Base-by-base conservation (phyloP, 2,113 vertebrate species). In the Aptenodytes patagonicus region DNA sequence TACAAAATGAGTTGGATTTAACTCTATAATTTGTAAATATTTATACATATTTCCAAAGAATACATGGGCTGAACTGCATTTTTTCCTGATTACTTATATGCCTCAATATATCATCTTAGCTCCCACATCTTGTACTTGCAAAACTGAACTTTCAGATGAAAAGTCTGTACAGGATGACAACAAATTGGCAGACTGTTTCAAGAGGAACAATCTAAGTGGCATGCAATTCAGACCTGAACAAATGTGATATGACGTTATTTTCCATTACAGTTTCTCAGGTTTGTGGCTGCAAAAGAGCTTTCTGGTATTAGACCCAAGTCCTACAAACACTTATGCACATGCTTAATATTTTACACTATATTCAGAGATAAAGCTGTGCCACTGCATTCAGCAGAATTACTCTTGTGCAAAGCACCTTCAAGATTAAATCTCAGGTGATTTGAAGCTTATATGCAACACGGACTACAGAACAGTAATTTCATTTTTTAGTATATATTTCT, bases 11-110 rank as follows among this genome's bases (percentile, higher is more conserved):
- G 83, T 97, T 98, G 97, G 97, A 97, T 97, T 98, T 98, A 97
- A 97, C 83, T 97, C 83, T 83, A 92, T 97, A 96, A 97, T 97
- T 97, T 98, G 87, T 98, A 98, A 98, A 98, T 98, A 98, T 98
- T 98, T 98, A 97, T 98, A 95, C 95, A 97, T 96, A 97, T 98
- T 98, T 98, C 92, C 89, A 97, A 97, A 97, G 97, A 97, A 98
- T 97, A 96, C 96, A 98, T 96, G 96, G 95, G 95, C 90, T 97
- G 93, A 97, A 83, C 97, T 97, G 93, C 95, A 98, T 98, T 97
- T 98, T 98, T 97, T 95, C 90, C 93, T 90, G 92, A 97, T 98
- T 98, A 98, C 94, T 98, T 98, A 97, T 97, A 94, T 90, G 97
- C 61, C 76, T 97, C 96, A 95, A 98, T 98, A 97, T 77, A 98